phyloP scores from a whole-genome alignment of 2,888 invertebrate species.

The Tigriopus californicus region DNA sequence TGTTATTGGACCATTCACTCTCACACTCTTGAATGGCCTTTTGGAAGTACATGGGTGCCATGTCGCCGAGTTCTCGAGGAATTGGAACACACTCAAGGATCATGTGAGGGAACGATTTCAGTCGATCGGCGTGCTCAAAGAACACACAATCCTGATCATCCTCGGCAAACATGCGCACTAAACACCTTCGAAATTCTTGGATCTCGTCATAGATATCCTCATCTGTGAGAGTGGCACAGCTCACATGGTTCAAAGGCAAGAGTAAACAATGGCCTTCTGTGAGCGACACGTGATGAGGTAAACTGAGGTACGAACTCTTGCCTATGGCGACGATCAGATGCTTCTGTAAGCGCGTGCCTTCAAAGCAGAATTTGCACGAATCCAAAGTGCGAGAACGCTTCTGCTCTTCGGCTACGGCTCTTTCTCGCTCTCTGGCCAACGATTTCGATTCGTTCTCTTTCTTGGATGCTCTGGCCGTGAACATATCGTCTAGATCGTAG shows the following conservation, averaged over 20 bases:
- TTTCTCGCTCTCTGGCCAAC: constrained; percentile 37
- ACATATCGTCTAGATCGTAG: constrained; percentile 61
- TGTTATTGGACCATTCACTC: constrained; percentile 84
- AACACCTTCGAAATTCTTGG: constrained; percentile 49
- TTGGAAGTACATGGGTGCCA: constrained; percentile 81
- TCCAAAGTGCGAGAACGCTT: constrained; percentile 49
- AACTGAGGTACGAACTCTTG: constrained; percentile 52
- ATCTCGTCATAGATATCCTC: constrained; percentile 89
- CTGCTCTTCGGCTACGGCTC: constrained; percentile 53
- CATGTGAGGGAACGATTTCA: constrained; percentile 61
- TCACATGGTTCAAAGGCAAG: constrained; percentile 57
- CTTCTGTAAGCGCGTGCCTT: constrained; percentile 55
- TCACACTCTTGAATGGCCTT: constrained; percentile 92
- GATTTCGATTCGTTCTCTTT: constrained; percentile 36
- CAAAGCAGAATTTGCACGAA: constrained; percentile 62
- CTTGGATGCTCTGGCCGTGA: constrained; percentile 54
- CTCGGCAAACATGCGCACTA: constrained; percentile 56
- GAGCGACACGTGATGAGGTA: constrained; percentile 61
- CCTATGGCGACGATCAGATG: constrained; percentile 66
- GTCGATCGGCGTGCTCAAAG: constrained; percentile 62
- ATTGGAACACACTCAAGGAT: constrained; percentile 72
- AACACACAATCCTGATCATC: constrained; percentile 60
- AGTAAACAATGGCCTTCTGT: constrained; percentile 67
- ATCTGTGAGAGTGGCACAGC: constrained; percentile 63
- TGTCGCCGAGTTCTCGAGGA: constrained; percentile 58